Evolutionary conservation across 1,140 invertebrate genomes (phyloP), one percentile per base, ranked within the genome.

Genomic region (Drosophila sturtevanti): DNA sequence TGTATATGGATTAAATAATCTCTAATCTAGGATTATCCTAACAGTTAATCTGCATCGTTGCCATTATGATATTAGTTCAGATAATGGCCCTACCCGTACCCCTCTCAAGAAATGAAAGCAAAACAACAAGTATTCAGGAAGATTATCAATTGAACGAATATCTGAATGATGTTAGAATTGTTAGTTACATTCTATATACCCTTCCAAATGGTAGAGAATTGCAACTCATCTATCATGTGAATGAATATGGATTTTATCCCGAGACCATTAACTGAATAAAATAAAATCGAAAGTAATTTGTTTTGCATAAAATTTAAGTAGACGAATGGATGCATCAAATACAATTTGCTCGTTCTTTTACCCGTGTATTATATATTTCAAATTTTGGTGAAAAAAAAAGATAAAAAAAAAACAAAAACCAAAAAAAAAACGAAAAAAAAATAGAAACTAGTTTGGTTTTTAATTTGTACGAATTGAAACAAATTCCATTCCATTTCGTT

Each of bases 161-260:
- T 41, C 1, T 12, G 5, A 11, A 2, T 12, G 58, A 56, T 9
- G 3, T 37, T 18, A 38, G 22, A 0, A 12, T 4, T 9, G 9
- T 21, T 12, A 11, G 12, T 6, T 52, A 22, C n/a, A 3, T 66
- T 9, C 14, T 34, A n/a, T 59, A 58, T 10, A 38, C 9, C 2
- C 34, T 71, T 7, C 34, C 41, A 6, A n/a, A 64, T 27, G 54
- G 35, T 9, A 10, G 44, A 37, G 10, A 48, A n/a, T 11, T 73
- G 18, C 16, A 55, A 21, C 2, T 73, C 4, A 41, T 54, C 2
- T 44, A 14, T 44, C 55, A 37, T n/a, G 27, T 65, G 11, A 31
- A 72, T 37, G 11, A 41, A 16, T 64, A 52, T 24, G 68, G 54
- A 35, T 72, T 65, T 6, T 14, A 65, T 37, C 18, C 55, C 12